Evolutionary conservation across 2,113 vertebrate species (phyloP).

Genomic region (Anguilla japonica): DNA sequence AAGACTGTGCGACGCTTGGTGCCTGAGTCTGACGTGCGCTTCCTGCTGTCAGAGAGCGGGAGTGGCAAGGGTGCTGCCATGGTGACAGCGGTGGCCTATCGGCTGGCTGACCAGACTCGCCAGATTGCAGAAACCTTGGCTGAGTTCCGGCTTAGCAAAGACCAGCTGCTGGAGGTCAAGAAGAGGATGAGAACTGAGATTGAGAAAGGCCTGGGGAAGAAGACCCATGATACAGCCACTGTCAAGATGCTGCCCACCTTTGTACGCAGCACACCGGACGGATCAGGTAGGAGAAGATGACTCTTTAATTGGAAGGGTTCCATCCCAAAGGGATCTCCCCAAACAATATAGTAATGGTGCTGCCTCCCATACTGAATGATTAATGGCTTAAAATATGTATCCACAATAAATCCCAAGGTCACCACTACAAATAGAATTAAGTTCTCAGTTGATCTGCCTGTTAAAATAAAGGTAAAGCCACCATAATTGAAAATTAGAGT

Average conservation of each 20-base stretch:
- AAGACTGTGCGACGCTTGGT: constrained; percentile 90
- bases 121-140: constrained; percentile 83
- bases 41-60: constrained; percentile 93
- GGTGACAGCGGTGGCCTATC: constrained; percentile 91
- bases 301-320: not conserved
- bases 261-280: constrained; percentile 86
- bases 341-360: not conserved
- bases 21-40: constrained; percentile 87
- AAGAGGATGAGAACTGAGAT: constrained; percentile 86
- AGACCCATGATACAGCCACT: constrained; percentile 76
- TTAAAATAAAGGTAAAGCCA: too few species aligned
- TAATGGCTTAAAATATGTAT: too few species aligned
- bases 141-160: constrained; percentile 79
- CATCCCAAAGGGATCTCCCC: not conserved
- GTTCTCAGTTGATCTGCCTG: too few species aligned
- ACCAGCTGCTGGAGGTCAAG: constrained; percentile 91
- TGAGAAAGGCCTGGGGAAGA: constrained; percentile 80
- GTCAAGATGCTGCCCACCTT: constrained; percentile 96
- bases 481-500: too few species aligned
- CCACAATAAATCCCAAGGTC: too few species aligned
- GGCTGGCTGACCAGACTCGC: constrained; percentile 83
- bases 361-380: not conserved
- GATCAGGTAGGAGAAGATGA: constrained; percentile 74
- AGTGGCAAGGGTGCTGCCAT: constrained; percentile 93
- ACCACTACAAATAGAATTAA: too few species aligned